Conservation (phyloP, 2,888 invertebrate genomes). For the Pyrrhia umbra region DNA sequence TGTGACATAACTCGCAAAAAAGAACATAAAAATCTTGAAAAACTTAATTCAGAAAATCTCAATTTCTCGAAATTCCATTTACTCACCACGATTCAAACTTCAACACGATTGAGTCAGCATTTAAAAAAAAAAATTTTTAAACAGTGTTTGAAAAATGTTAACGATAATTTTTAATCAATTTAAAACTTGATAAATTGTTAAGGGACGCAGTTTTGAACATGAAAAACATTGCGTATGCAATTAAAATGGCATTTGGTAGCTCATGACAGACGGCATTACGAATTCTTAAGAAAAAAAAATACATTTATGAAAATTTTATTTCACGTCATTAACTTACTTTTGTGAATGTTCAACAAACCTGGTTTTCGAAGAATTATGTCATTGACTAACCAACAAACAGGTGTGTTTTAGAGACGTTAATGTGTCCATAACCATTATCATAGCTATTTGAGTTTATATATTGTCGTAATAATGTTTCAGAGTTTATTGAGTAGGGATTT, state of each 20-base stretch:
- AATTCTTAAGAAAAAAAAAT: constrained; percentile 33
- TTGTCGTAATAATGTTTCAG: no score
- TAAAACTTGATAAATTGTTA: constrained; percentile 17
- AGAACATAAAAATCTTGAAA: constrained; percentile 1
- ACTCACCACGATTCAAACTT: not conserved
- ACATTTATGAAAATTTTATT: constrained; percentile 30
- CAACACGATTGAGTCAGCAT: constrained; percentile 19
- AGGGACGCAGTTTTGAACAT: constrained; percentile 7
- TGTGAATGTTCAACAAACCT: not conserved
- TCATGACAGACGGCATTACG: constrained; percentile 6
- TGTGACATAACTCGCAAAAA: not conserved
- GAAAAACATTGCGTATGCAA: constrained; percentile 30
- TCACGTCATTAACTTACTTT: constrained; percentile 25
- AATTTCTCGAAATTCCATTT: constrained; percentile 16
- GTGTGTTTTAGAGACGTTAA: no score
- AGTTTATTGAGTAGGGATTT: no score
- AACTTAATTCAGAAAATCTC: constrained; percentile 9
- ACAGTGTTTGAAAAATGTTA: constrained; percentile 22
- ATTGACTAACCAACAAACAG: constrained; percentile 18
- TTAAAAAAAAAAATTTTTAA: constrained; percentile 3
- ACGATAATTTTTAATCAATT: constrained; percentile 54
- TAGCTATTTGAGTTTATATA: no score
- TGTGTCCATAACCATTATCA: no score
- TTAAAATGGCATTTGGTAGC: constrained; percentile 43
- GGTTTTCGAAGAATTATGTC: not conserved